phyloP scores from a whole-genome alignment of 2,797 vertebrate genomes.

The Acrocephalus scirpaceus region DNA sequence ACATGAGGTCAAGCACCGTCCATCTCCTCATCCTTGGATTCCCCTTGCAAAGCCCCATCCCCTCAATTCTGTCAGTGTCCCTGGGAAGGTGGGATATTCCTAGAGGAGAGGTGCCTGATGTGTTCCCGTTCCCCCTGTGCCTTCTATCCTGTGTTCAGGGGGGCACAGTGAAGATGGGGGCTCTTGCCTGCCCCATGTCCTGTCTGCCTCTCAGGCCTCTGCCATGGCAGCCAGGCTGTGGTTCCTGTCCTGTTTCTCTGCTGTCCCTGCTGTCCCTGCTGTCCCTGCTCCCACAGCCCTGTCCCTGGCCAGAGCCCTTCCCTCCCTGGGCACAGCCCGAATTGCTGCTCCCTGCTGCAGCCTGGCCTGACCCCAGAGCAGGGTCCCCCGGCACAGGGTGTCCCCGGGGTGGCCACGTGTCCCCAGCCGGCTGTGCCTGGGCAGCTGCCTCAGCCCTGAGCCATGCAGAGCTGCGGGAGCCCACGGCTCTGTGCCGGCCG shows the following conservation, averaged over 20 bases:
- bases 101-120: not conserved
- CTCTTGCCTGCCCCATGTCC: rapidly evolving
- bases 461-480: not conserved
- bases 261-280: no score
- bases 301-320: not conserved
- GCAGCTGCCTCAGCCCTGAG: not conserved
- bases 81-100: not conserved
- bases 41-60: not conserved
- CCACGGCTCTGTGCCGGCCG: not conserved
- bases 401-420: not conserved
- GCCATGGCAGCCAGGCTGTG: not conserved
- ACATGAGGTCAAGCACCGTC: no score
- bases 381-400: no score
- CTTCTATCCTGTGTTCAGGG: no score
- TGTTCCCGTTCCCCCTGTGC: not conserved
- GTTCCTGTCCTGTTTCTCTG: not conserved
- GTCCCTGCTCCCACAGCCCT: not conserved
- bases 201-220: not conserved
- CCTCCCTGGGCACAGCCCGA: not conserved
- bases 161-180: not conserved
- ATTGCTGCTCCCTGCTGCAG: not conserved
- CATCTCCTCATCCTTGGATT: not conserved
- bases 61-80: rapidly evolving
- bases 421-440: not conserved
- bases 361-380: not conserved